These are phyloP conservation scores for Anthoscopus minutus DNA, from an alignment of 2,113 vertebrate genomes.

Conservation along the genomic window DNA sequence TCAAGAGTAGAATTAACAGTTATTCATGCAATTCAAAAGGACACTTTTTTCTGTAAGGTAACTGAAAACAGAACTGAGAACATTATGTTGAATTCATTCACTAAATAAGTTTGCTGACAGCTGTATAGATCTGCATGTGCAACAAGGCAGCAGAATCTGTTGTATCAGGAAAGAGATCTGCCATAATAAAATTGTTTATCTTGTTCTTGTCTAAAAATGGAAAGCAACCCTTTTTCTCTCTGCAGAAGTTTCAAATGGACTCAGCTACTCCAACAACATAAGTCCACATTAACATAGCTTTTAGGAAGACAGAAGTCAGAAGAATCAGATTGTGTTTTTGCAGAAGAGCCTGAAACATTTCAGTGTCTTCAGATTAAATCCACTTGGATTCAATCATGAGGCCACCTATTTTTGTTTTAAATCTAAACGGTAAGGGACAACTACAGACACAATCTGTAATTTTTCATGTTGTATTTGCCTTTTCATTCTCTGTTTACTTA, in stretches of 20 bases:
- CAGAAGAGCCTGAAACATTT: background rate
- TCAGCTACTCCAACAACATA: background rate
- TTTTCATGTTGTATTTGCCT: background rate
- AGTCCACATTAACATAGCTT: background rate
- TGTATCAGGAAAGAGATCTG: background rate
- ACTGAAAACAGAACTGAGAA: background rate
- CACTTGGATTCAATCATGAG: background rate
- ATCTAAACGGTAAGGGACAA: background rate
- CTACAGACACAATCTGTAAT: background rate
- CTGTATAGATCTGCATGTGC: background rate
- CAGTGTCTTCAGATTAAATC: background rate
- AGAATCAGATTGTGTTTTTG: background rate
- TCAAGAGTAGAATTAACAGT: conserved; percentile 32
- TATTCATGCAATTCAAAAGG: background rate
- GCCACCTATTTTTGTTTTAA: background rate
- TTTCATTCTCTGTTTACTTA: background rate
- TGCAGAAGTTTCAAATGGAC: background rate
- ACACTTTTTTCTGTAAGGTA: background rate
- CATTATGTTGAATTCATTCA: background rate
- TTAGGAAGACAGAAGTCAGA: background rate
- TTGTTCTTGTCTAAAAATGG: background rate
- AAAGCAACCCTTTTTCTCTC: background rate
- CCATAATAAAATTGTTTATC: background rate
- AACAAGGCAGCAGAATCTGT: background rate
- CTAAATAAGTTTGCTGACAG: background rate